phyloP scores from a whole-genome alignment of 2,113 vertebrate species.

The Phoenicopterus ruber region DNA sequence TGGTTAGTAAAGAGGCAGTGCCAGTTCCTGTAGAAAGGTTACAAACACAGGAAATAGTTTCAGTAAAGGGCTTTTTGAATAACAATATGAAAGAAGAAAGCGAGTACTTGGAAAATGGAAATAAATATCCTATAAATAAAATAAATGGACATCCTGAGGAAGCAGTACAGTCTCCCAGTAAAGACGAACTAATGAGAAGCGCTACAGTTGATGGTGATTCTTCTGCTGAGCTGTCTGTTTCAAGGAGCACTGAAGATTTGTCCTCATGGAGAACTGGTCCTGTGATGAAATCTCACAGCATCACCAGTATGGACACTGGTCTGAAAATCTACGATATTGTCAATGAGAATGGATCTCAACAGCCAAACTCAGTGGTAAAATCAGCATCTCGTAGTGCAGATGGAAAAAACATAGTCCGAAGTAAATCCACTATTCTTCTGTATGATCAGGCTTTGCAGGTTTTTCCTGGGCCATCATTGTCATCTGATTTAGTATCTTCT shows the following conservation, averaged over 20 bases:
- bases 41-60: slow-evolving; percentile 67
- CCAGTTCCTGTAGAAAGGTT: slow-evolving; percentile 65
- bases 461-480: slow-evolving; percentile 84
- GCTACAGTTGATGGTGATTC: slow-evolving; percentile 71
- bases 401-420: slow-evolving; percentile 92
- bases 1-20: slow-evolving; percentile 76
- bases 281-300: slow-evolving; percentile 89
- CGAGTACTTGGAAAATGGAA: slow-evolving; percentile 84
- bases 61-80: slow-evolving; percentile 65
- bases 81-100: slow-evolving; percentile 70
- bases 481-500: slow-evolving; percentile 85
- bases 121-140: slow-evolving; percentile 74
- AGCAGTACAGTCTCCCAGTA: slow-evolving; percentile 21
- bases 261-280: slow-evolving; percentile 83
- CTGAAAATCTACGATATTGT: slow-evolving; percentile 83
- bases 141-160: slow-evolving; percentile 75
- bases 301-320: slow-evolving; percentile 86
- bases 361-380: slow-evolving; percentile 56
- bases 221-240: slow-evolving; percentile 81
- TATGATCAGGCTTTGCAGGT: slow-evolving; percentile 88
- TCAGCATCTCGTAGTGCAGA: slow-evolving; percentile 67
- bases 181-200: slow-evolving; percentile 47
- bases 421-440: slow-evolving; percentile 90
- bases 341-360: slow-evolving; percentile 76
- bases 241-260: slow-evolving; percentile 91